Base-by-base conservation (phyloP, 2,113 vertebrate species). In the Eretmochelys imbricata region DNA sequence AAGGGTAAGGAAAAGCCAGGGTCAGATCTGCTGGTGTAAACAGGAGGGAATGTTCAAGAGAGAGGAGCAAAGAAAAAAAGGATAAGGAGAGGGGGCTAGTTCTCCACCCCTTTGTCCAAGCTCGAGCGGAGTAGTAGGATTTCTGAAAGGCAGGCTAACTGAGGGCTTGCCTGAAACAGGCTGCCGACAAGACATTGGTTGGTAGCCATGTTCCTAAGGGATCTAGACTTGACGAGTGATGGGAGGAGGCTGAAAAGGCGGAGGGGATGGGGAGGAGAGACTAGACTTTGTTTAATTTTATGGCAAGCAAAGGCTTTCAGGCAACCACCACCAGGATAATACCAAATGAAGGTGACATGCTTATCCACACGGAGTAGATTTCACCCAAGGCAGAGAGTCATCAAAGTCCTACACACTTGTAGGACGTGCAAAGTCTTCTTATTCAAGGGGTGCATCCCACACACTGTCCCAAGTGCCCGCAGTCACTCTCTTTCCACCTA, bases 121-220 rank as follows among this genome's bases (percentile, higher is more conserved):
- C 11, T 2, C 10, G 20, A 49, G 42, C 19, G 76, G 75, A 46
- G 53, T 0, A 0, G 1, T n/a, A 84, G 81, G 20, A n/a, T 95
- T 81, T 92, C 76, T 1, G 54, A 1, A 75, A 55, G 88, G 29
- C 19, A 24, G 0, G 1, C 1, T 0, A 16, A 51, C 57, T 25
- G 0, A 0, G 50, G 38, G 5, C 8, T 29, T 1, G n/a, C 10
- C 79, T 1, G 2, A 42, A 90, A 72, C 0, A 0, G 0, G 0
- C 13, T 0, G 0, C 76, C 50, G 88, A 72, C 48, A 31, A 50
- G 57, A 87, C 17, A 6, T 20, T 53, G 2, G 0, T 1, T 1
- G 80, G n/a, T 25, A 16, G 53, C 51, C 8, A 51, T 38, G 4
- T 53, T 72, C 49, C 89, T 5, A 29, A 5, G n/a, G 20, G 80